A percentile compares a stretch with the other conserved stretches of the same genome.
Conservation (phyloP, 1,140 invertebrate species). For the Hydropsyche tenuis region DNA sequence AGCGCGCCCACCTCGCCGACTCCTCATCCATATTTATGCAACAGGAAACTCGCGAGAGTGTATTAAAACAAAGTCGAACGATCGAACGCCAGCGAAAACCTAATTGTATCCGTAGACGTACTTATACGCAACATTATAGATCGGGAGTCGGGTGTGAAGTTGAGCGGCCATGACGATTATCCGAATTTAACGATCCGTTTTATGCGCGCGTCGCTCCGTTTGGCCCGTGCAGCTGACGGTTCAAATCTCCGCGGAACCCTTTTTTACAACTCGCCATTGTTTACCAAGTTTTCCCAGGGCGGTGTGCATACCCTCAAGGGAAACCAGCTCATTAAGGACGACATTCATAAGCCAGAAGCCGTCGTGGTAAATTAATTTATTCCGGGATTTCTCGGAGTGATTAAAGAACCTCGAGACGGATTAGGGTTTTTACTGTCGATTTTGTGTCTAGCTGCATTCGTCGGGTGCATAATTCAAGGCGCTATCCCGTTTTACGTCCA, state of each 20-base stretch:
- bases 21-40: no score
- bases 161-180: conserved; percentile 38
- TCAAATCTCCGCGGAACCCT: conserved; percentile 16
- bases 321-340: conserved; percentile 1
- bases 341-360: background rate
- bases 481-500: conserved; percentile 9
- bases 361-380: no score
- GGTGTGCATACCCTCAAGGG: background rate
- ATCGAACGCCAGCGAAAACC: no score
- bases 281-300: conserved; percentile 3
- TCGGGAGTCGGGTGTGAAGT: conserved; percentile 4
- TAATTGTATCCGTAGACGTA: no score
- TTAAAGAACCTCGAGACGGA: no score
- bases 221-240: conserved; percentile 36
- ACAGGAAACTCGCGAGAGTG: no score
- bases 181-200: conserved; percentile 45
- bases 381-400: no score
- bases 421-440: no score
- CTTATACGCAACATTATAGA: no score
- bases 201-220: conserved; percentile 36
- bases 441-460: background rate
- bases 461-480: conserved; percentile 4
- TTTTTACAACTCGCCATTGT: conserved; percentile 20
- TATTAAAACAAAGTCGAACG: no score
- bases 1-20: no score